Conservation (phyloP, 1,140 invertebrate species). For the Bathynomus jamesi region DNA sequence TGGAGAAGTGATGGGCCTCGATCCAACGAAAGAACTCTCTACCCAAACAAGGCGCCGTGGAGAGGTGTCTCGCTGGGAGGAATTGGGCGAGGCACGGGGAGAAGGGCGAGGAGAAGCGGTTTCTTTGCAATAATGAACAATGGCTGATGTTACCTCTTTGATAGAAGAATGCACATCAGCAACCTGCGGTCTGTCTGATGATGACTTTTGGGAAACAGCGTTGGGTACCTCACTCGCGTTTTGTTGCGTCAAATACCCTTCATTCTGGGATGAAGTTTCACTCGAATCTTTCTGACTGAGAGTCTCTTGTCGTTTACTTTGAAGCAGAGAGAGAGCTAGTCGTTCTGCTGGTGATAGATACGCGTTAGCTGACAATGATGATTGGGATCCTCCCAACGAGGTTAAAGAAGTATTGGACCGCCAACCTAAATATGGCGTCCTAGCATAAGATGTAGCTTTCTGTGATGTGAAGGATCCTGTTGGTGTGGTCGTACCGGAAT, state of each 20-base stretch:
- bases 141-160: slow-evolving; percentile 85
- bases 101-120: slow-evolving; percentile 22
- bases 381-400: slow-evolving; percentile 46
- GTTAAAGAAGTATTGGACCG: slow-evolving; percentile 71
- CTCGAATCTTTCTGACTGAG: slow-evolving; percentile 4
- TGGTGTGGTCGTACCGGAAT: slow-evolving; percentile 52
- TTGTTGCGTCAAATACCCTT: slow-evolving; percentile 2
- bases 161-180: slow-evolving; percentile 68
- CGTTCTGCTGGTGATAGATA: slow-evolving; percentile 71
- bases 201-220: slow-evolving; percentile 4
- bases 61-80: slow-evolving; percentile 22
- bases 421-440: slow-evolving; percentile 78
- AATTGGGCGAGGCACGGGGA: neutral
- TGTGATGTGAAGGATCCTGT: slow-evolving; percentile 21
- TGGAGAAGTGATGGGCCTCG: slow-evolving; percentile 70
- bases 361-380: slow-evolving; percentile 27
- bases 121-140: slow-evolving; percentile 65
- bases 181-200: slow-evolving; percentile 7
- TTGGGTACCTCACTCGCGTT: slow-evolving; percentile 13
- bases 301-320: neutral
- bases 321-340: slow-evolving; percentile 57
- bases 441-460: slow-evolving; percentile 22
- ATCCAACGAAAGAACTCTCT: slow-evolving; percentile 82
- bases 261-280: slow-evolving; percentile 11
- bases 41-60: slow-evolving; percentile 61